Percentiles rank a stretch among this genome's conserved stretches.
Conservation (phyloP, 1,140 invertebrate species). For the Latrodectus geometricus region DNA sequence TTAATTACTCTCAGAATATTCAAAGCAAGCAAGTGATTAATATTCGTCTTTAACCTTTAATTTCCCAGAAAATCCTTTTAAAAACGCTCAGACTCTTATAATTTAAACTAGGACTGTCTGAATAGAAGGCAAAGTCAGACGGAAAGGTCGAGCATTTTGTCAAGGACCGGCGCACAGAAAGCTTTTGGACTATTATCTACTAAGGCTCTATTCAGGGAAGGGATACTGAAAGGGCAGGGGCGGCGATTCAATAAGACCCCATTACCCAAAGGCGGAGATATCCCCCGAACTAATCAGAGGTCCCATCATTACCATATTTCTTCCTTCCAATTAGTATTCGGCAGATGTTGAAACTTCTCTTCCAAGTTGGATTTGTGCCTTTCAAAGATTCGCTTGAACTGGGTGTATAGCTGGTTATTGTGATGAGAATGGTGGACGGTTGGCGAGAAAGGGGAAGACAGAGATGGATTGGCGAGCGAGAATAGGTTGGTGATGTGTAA, state of each 20-base stretch:
- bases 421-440: not conserved
- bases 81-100: too few relatives aligned
- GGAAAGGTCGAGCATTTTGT: not conserved
- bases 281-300: constrained; percentile 34
- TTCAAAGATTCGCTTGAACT: not conserved
- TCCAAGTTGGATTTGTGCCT: not conserved
- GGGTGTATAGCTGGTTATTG: not conserved
- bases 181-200: not conserved
- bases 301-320: constrained; percentile 56
- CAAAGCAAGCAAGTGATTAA: too few relatives aligned
- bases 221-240: not conserved
- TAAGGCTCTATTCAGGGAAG: not conserved
- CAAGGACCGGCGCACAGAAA: not conserved
- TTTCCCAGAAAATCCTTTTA: too few relatives aligned
- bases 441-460: not conserved
- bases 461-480: not conserved
- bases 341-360: constrained; percentile 27
- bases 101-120: not conserved
- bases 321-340: constrained; percentile 50
- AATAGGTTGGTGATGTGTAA: not conserved
- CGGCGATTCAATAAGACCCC: not conserved
- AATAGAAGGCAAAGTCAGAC: not conserved
- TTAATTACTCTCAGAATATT: too few relatives aligned
- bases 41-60: too few relatives aligned
- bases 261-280: constrained; percentile 28